Evolutionary conservation across 2,888 invertebrate genomes (phyloP), one percentile per base, ranked within the genome.

Genomic region (Endomychus coccineus): DNA sequence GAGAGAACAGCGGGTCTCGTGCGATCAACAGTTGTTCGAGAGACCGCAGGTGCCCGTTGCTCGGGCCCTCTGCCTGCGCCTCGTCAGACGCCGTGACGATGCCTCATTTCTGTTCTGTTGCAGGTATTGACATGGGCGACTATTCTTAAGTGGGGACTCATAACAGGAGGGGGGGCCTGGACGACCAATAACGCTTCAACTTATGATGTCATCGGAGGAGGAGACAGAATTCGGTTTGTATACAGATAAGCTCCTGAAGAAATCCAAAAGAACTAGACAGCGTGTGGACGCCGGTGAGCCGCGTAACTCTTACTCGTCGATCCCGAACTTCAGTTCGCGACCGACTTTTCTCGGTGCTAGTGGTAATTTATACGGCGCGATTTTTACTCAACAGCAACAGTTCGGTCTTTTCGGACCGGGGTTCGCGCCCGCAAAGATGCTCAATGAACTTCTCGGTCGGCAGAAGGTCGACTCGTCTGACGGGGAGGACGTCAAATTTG

Each of bases 121-220:
- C 61, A 63, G 63, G 59, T 64, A 64, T 64, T 61, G 66, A 66
- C 62, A 67, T 67, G 67, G 67, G 65, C 64, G 62, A 66, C 64
- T 62, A 64, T 67, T 66, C 67, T 66, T 67, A 65, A 65, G 69
- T 71, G 71, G 71, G 71, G 69, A 71, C 67, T 67, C 67, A 61
- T 64, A 61, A 64, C 68, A 69, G 71, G 70, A 69, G 71, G 69
- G 72, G 69, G 71, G 77, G 77, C 69, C 71, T 69, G 76, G 67
- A 73, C 75, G 78, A 75, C 79, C 78, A 80, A 84, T 84, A 84
- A 83, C 77, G 79, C 79, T 77, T 75, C 71, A 77, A 78, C 75
- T 83, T 86, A 86, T 87, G 85, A 88, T 88, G 88, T 88, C 87
- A 88, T 87, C 87, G 83, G 88, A 87, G 83, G 88, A 88, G 85